Conservation (phyloP, 2,113 vertebrate species). For the Cavia porcellus region DNA sequence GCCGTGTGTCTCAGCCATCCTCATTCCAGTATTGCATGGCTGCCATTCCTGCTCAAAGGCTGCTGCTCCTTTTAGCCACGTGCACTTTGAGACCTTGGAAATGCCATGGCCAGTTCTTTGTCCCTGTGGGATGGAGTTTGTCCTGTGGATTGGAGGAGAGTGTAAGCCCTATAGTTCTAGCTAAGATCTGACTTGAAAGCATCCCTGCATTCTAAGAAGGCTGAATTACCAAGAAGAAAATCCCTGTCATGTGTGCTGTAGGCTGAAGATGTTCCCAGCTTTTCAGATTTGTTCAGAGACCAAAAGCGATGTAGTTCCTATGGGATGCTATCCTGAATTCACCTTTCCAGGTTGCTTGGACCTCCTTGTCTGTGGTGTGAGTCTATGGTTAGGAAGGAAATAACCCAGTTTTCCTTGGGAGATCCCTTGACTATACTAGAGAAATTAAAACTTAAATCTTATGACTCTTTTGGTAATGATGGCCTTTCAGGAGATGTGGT, state of each 20-base stretch:
- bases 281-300: conserved; percentile 45
- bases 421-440: neutral
- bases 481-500: neutral
- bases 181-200: conserved; percentile 12
- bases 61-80: conserved; percentile 77
- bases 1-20: conserved; percentile 57
- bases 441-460: conserved; percentile 5
- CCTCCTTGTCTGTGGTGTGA: neutral
- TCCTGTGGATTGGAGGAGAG: conserved; percentile 14
- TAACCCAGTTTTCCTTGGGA: conserved; percentile 22
- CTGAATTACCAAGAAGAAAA: neutral
- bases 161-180: neutral
- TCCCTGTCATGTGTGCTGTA: neutral
- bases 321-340: conserved; percentile 4
- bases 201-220: neutral
- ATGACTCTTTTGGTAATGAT: neutral
- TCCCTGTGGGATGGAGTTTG: neutral
- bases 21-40: conserved; percentile 66
- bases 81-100: conserved; percentile 74
- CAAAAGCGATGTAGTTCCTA: conserved; percentile 6
- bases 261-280: neutral
- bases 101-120: conserved; percentile 75
- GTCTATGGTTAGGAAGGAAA: neutral
- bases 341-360: conserved; percentile 7
- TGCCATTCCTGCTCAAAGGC: conserved; percentile 77